phyloP scores from a whole-genome alignment of 1,140 invertebrate genomes.

The Drosophila pseudoananassae region DNA sequence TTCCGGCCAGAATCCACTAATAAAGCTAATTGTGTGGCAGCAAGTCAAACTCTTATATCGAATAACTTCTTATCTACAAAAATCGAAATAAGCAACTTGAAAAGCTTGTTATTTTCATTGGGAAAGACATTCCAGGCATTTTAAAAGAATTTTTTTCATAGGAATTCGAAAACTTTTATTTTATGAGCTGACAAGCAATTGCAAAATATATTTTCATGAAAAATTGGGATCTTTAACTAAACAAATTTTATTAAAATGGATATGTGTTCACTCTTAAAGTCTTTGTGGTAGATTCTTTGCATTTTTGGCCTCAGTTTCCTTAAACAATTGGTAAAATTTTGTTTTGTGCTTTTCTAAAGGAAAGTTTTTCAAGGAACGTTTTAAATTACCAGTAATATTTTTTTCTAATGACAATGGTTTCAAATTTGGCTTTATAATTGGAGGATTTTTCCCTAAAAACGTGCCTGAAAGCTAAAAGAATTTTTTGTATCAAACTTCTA shows the following conservation, averaged over 20 bases:
- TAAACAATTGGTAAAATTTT: neutral
- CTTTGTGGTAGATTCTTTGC: neutral
- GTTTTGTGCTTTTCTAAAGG: neutral
- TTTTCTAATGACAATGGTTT: neutral
- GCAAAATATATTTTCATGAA: neutral
- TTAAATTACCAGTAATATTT: neutral
- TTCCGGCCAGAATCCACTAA: conserved; percentile 1
- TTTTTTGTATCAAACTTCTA: neutral
- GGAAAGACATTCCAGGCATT: neutral
- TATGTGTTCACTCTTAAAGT: neutral
- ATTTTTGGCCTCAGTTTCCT: neutral
- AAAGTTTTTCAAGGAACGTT: neutral
- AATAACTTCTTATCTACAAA: conserved; percentile 20
- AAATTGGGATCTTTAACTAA: neutral
- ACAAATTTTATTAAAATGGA: neutral
- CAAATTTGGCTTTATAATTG: neutral
- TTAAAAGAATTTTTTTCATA: neutral
- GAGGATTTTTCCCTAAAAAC: neutral
- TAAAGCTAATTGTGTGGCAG: conserved; percentile 23
- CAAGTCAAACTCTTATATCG: conserved; percentile 14
- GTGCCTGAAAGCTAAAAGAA: neutral
- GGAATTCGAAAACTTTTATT: neutral
- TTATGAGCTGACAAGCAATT: neutral
- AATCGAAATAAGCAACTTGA: neutral
- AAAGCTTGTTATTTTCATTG: conserved; percentile 5